Percentiles rank a stretch among this genome's conserved stretches.
phyloP scores from a whole-genome alignment of 2,797 vertebrate genomes.

The Adelosebastes latens region DNA sequence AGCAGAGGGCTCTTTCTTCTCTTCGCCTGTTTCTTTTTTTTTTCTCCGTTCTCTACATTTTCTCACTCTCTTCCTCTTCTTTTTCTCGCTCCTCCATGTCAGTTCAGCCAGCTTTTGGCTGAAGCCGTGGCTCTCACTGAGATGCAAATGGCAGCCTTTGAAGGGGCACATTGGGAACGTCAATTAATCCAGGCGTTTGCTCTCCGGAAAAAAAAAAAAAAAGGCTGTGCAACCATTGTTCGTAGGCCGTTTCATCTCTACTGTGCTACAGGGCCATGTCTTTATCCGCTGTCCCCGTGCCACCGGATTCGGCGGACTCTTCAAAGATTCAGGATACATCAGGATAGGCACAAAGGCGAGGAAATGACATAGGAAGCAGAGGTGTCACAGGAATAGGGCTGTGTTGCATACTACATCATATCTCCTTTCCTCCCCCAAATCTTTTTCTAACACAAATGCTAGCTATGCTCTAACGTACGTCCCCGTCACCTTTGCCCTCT shows the following conservation, averaged over 20 bases:
- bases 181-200: conserved; percentile 76
- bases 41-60: conserved; percentile 34
- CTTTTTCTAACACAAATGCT: conserved; percentile 46
- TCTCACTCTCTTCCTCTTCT: conserved; percentile 31
- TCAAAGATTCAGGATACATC: conserved; percentile 61
- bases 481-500: conserved; percentile 38
- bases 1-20: conserved; percentile 77
- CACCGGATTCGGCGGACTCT: conserved; percentile 43
- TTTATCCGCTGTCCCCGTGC: conserved; percentile 59
- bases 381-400: conserved; percentile 42
- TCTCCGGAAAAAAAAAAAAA: conserved; percentile 14
- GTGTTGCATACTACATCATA: conserved; percentile 52
- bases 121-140: conserved; percentile 58
- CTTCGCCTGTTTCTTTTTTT: conserved; percentile 33
- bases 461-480: conserved; percentile 72
- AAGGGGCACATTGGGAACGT: conserved; percentile 69
- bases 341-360: conserved; percentile 49
- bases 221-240: conserved; percentile 60
- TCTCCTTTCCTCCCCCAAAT: conserved; percentile 16
- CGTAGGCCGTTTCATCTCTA: conserved; percentile 61
- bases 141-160: conserved; percentile 79
- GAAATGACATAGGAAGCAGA: conserved; percentile 56
- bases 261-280: conserved; percentile 61
- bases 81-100: conserved; percentile 58
- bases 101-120: conserved; percentile 58